Evolutionary conservation across 1,140 invertebrate species (phyloP).

Genomic region (Papilio machaon): DNA sequence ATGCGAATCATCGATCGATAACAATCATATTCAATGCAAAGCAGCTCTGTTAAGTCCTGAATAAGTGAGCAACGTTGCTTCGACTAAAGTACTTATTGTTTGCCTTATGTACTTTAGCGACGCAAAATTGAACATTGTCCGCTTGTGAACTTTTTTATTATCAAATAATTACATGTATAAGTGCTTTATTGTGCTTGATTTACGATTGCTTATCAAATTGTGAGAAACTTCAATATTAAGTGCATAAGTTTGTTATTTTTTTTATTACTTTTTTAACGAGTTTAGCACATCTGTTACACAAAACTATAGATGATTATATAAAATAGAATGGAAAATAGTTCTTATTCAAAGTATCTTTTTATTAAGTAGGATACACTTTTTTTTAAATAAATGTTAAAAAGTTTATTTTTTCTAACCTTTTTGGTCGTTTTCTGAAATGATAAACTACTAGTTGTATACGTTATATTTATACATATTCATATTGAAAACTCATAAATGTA

Average conservation of each 20-base stretch:
- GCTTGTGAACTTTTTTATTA: constrained; percentile 57
- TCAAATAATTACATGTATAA: constrained; percentile 3
- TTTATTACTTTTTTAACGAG: background rate
- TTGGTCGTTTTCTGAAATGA: too few relatives aligned
- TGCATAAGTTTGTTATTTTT: background rate
- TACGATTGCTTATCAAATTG: background rate
- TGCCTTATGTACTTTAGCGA: constrained; percentile 18
- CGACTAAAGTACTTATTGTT: constrained; percentile 43
- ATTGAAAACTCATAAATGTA: too few relatives aligned
- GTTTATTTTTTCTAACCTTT: too few relatives aligned
- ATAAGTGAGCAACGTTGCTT: background rate
- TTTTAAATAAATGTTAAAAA: too few relatives aligned
- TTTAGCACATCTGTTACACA: background rate
- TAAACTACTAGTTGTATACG: too few relatives aligned
- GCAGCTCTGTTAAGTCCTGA: constrained; percentile 39
- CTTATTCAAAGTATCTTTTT: background rate
- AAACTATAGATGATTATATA: background rate
- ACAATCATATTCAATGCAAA: constrained; percentile 69
- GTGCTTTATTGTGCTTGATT: background rate
- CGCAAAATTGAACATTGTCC: constrained; percentile 42
- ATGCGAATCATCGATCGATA: constrained; percentile 54
- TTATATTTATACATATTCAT: too few relatives aligned
- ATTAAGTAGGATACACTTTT: too few relatives aligned
- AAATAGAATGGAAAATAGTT: background rate
- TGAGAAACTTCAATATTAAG: background rate